Evolutionary conservation across 2,113 vertebrate genomes (phyloP), one percentile per base, ranked within the genome.

Genomic region (Pitta sordida): DNA sequence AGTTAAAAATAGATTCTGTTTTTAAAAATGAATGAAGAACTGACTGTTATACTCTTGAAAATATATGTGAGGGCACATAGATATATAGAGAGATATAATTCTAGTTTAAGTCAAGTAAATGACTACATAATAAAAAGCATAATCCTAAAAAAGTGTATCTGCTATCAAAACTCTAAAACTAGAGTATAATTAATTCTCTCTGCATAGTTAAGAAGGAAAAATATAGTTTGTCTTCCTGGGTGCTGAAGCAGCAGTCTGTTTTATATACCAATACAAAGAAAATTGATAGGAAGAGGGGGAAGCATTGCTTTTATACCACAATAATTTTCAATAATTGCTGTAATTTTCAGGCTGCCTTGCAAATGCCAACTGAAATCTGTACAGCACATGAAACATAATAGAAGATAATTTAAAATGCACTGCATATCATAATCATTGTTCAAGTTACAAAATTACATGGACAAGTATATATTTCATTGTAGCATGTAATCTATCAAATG

Each of bases 271-370:
- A 90, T 90, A 88, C 78, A 88, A 93, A 85, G 93, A 83, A 80
- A 90, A 89, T 76, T 83, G 88, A 92, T 90, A 82, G 89, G 74
- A 95, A 55, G 73, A 82, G 76, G 79, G 83, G 73, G 80, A 88
- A 92, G 44, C 37, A 78, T 78, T 92, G 74, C 86, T 86, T 95
- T 96, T 91, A 88, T 89, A 96, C 95, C 78, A 95, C 81, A 95
- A 74, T 97, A 81, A 96, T 97, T 97, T 97, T 69, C 87, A 95
- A 90, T 90, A 95, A 97, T 97, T 96, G 96, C 83, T 92, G 82
- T 94, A 94, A 96, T 97, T 97, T 96, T 93, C 94, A 93, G 96
- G 39, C 88, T 96, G 92, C 74, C 44, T 92, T 51, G 65, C 58
- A 86, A 96, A 86, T 12, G 68, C 91, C 93, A 79, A 4, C 44